Conservation (phyloP, 2,888 invertebrate genomes). For the Drosophila eohydei region DNA sequence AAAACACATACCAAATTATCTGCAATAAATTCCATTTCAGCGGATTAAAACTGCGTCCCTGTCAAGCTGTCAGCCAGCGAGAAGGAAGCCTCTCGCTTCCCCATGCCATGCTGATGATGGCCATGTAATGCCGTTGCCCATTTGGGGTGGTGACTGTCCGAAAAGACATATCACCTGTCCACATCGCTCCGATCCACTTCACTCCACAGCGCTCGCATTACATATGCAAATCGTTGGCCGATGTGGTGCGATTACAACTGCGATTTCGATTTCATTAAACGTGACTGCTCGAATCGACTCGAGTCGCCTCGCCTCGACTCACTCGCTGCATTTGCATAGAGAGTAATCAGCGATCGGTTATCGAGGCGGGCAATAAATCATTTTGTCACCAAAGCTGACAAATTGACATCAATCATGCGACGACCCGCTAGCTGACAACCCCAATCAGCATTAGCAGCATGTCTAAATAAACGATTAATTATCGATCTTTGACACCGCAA, state of each 20-base stretch:
- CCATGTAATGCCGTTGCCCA: slow-evolving; percentile 37
- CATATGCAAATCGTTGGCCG: slow-evolving; percentile 62
- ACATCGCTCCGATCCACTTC: slow-evolving; percentile 25
- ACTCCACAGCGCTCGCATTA: slow-evolving; percentile 43
- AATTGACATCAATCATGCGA: slow-evolving; percentile 75
- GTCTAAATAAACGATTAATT: slow-evolving; percentile 39
- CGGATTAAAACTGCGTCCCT: slow-evolving; percentile 55
- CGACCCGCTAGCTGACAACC: slow-evolving; percentile 50
- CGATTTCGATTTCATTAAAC: slow-evolving; percentile 70
- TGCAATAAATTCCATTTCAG: slow-evolving; percentile 69
- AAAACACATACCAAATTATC: slow-evolving; percentile 77
- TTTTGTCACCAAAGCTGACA: slow-evolving; percentile 72
- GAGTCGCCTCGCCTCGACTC: slow-evolving; percentile 9
- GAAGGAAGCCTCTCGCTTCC: slow-evolving; percentile 23
- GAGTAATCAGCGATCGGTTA: slow-evolving; percentile 60
- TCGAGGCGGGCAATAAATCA: slow-evolving; percentile 68
- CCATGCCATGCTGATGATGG: slow-evolving; percentile 5
- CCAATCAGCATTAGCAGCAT: slow-evolving; percentile 37
- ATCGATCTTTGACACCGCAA: slow-evolving; percentile 35
- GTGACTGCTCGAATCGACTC: slow-evolving; percentile 53
- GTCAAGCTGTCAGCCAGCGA: slow-evolving; percentile 68
- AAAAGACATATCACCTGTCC: slow-evolving; percentile 71
- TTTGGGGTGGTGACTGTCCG: slow-evolving; percentile 67
- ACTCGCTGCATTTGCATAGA: slow-evolving; percentile 61
- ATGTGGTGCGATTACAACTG: slow-evolving; percentile 57